phyloP scores from a whole-genome alignment of 2,797 vertebrate genomes.

The Aplochiton taeniatus region DNA sequence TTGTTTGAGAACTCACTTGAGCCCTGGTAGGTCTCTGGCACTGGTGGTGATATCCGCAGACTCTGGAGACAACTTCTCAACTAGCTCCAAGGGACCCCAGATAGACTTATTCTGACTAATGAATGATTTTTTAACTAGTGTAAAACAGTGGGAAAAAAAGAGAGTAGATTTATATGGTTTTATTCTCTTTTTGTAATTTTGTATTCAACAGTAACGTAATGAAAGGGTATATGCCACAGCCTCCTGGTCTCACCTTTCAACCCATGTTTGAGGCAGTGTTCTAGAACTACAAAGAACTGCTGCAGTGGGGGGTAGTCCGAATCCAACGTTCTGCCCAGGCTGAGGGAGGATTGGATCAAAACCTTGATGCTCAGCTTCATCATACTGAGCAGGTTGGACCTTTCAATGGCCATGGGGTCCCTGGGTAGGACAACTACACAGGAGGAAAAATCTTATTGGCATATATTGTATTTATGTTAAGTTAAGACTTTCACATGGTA shows the following conservation, averaged over 20 bases:
- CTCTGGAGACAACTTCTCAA: constrained; percentile 95
- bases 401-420: constrained; percentile 86
- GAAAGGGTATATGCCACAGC: no score
- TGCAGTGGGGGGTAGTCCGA: constrained; percentile 92
- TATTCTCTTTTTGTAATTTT: neutral
- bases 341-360: constrained; percentile 93
- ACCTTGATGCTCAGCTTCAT: constrained; percentile 96
- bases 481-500: no score
- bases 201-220: no score
- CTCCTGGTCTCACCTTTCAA: constrained; percentile 84
- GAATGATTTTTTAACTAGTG: constrained; percentile 90
- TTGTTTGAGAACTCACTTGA: constrained; percentile 81
- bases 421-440: constrained; percentile 63
- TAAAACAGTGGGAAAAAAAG: neutral
- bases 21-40: constrained; percentile 92
- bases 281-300: constrained; percentile 96
- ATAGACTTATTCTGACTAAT: constrained; percentile 96
- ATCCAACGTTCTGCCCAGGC: constrained; percentile 91
- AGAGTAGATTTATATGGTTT: neutral
- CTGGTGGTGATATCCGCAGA: constrained; percentile 91
- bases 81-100: constrained; percentile 94
- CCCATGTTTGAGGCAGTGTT: constrained; percentile 97
- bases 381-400: constrained; percentile 95
- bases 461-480: neutral
- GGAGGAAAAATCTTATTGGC: neutral